Evolutionary conservation across 2,113 vertebrate genomes (phyloP), one percentile per base, ranked within the genome.

Genomic region (Odocoileus virginianus): DNA sequence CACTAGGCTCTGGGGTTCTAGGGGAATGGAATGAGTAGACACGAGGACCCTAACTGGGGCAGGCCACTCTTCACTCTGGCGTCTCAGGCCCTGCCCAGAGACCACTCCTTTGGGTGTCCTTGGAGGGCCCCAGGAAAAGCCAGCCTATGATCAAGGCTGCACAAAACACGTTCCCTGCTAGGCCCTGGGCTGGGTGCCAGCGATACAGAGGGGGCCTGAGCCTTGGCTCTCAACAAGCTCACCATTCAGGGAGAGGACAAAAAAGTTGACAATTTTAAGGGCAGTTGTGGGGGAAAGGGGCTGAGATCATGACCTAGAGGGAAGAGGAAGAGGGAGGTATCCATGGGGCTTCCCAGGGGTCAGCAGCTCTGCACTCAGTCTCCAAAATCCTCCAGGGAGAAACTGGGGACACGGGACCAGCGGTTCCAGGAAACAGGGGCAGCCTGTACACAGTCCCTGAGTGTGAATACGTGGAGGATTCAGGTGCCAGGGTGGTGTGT

Each of bases 1-100:
- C 61, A 71, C 27, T 5, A 16, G 45, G 13, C 16, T 50, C 64
- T 55, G 36, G 89, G 57, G 58, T 27, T n/a, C 36, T 21, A 21
- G 86, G 54, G 12, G n/a, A 5, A 2, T 2, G 6, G 9, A 4
- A 11, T 3, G 45, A n/a, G 28, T 33, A 7, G 40, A 8, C n/a
- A 82, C 11, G 9, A 83, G 60, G 54, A 55, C 14, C 40, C 45
- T 76, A 7, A 57, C 7, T 50, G 61, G 36, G 57, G 64, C 85
- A 92, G 33, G 61, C 16, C 54, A 76, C 45, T 12, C 40, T 64
- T 47, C 15, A 76, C 67, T 71, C 84, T 33, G n/a, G 64, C 36
- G 21, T 76, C 87, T 76, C 43, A 28, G 30, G 11, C 5, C 58
- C 82, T 55, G 7, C 60, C 36, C 45, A 76, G 45, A 58, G 40